A percentile compares a stretch with the other conserved stretches of the same genome.
phyloP scores from a whole-genome alignment of 2,113 vertebrate genomes.

The Abramis brama region DNA sequence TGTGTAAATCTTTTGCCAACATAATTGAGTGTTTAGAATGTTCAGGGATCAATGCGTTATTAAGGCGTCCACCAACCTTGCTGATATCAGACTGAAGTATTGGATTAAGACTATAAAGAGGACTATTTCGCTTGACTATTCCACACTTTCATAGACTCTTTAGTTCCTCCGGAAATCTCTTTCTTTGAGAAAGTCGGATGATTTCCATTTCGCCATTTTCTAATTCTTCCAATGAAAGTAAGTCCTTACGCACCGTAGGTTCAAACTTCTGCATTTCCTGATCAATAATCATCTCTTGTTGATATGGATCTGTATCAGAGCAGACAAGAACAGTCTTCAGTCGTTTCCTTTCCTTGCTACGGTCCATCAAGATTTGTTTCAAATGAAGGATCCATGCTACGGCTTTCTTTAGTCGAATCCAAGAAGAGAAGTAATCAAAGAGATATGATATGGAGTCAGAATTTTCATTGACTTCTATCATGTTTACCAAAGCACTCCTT shows the following conservation, averaged over 20 bases:
- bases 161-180: not conserved
- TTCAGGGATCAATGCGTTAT: not conserved
- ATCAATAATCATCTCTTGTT: not conserved
- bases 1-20: not conserved
- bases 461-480: not conserved
- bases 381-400: constrained; percentile 26
- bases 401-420: constrained; percentile 31
- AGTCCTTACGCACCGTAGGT: not conserved
- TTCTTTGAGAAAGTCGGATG: constrained; percentile 6
- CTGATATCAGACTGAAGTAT: constrained; percentile 26
- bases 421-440: constrained; percentile 35
- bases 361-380: constrained; percentile 13
- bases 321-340: not conserved
- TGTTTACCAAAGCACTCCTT: not conserved
- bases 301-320: not conserved
- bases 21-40: not conserved
- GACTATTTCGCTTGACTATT: constrained; percentile 23
- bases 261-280: constrained; percentile 1
- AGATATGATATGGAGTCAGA: constrained; percentile 5
- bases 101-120: constrained; percentile 38
- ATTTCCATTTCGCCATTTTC: not conserved
- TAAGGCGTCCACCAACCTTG: constrained; percentile 32
- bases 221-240: not conserved
- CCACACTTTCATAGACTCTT: not conserved
- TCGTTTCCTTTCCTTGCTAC: constrained; percentile 20